Evolutionary conservation across 2,888 invertebrate species (phyloP).

Genomic region (Sesamia inferens): DNA sequence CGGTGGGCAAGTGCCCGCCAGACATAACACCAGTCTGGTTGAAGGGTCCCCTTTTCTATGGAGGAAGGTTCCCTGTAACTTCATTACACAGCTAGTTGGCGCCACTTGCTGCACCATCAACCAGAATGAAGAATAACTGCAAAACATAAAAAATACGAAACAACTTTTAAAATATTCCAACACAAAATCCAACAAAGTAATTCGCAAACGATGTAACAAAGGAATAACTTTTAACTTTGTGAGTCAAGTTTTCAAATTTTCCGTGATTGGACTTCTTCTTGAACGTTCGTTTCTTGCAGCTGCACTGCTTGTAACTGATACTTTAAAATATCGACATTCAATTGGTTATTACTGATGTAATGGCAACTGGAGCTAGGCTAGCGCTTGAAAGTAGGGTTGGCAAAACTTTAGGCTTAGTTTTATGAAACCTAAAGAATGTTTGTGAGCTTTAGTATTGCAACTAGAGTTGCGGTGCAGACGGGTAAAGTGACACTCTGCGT

Average conservation of each 20-base stretch:
- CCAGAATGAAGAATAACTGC: not conserved
- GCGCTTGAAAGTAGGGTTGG: slow-evolving; percentile 34
- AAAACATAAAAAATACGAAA: not conserved
- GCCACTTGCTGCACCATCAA: not conserved
- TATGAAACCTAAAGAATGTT: not conserved
- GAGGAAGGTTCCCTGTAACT: not conserved
- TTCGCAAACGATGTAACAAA: slow-evolving; percentile 30
- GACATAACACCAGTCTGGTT: too few relatives aligned
- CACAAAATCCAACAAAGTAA: slow-evolving; percentile 9
- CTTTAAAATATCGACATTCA: slow-evolving; percentile 56
- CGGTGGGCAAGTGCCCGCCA: too few relatives aligned
- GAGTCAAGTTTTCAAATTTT: slow-evolving; percentile 47
- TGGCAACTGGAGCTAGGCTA: slow-evolving; percentile 12
- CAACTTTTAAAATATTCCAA: slow-evolving; percentile 15
- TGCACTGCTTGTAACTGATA: slow-evolving; percentile 41
- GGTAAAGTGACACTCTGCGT: not conserved
- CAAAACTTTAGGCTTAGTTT: not conserved
- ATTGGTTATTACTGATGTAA: slow-evolving; percentile 57
- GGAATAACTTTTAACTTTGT: slow-evolving; percentile 38
- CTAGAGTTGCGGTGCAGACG: too few relatives aligned
- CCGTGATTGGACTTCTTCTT: slow-evolving; percentile 41
- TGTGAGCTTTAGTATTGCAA: not conserved
- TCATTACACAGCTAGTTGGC: not conserved
- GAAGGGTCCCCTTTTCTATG: too few relatives aligned
- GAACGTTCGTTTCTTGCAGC: slow-evolving; percentile 40